A percentile compares a stretch with the other conserved stretches of the same genome.
Evolutionary conservation across 1,140 invertebrate genomes (phyloP).

Genomic region (Procambarus clarkii): DNA sequence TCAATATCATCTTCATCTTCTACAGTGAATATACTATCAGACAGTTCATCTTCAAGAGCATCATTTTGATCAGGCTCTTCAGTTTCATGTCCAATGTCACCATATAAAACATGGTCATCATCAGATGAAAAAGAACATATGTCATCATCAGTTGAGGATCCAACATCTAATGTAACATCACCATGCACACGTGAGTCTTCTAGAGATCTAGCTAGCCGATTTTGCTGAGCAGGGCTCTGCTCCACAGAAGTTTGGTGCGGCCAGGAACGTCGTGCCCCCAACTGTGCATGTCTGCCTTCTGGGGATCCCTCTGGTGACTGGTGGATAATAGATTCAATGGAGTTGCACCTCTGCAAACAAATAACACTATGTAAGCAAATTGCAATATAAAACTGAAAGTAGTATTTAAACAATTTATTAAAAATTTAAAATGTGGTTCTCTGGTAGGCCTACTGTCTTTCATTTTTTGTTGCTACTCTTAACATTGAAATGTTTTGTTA

Average conservation of each 20-base stretch:
- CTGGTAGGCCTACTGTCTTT: too few species aligned
- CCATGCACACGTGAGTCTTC: slow-evolving; percentile 27
- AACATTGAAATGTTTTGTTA: too few species aligned
- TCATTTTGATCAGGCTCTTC: slow-evolving; percentile 49
- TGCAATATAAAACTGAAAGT: too few species aligned
- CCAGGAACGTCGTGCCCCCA: neutral
- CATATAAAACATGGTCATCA: slow-evolving; percentile 69
- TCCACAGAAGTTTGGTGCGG: slow-evolving; percentile 39
- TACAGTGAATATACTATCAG: slow-evolving; percentile 43
- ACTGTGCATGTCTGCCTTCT: slow-evolving; percentile 15
- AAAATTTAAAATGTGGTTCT: too few species aligned
- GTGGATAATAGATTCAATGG: slow-evolving; percentile 72
- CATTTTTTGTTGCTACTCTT: too few species aligned
- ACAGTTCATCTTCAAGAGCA: slow-evolving; percentile 26
- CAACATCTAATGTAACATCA: slow-evolving; percentile 50
- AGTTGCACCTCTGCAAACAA: slow-evolving; percentile 69
- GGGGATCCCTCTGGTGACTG: slow-evolving; percentile 67
- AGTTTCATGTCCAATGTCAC: slow-evolving; percentile 64
- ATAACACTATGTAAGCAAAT: neutral
- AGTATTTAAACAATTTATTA: too few species aligned
- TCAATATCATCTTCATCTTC: slow-evolving; percentile 73
- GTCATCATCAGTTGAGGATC: slow-evolving; percentile 71
- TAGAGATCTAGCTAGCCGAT: slow-evolving; percentile 1
- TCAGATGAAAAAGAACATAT: slow-evolving; percentile 69
- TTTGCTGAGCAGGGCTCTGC: slow-evolving; percentile 11